Conservation (phyloP, 1,140 invertebrate species). For the Drosophila repletoides region DNA sequence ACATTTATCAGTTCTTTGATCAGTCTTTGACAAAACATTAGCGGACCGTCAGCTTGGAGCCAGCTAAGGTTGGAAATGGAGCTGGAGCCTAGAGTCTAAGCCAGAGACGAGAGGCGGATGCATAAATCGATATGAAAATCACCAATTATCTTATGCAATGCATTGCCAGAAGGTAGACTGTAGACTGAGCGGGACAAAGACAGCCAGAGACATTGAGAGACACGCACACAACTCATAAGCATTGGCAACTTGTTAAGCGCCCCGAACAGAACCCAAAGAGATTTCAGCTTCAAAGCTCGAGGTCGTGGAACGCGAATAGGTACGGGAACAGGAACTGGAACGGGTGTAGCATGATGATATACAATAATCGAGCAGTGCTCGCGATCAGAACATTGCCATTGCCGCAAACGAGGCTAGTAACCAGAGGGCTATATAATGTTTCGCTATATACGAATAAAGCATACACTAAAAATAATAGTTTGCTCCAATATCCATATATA, state of each 20-base stretch:
- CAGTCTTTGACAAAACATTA: conserved; percentile 37
- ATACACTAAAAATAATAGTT: background rate
- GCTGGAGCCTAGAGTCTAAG: conserved; percentile 11
- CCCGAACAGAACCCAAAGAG: conserved; percentile 11
- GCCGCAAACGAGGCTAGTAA: conserved; percentile 55
- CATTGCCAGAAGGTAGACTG: conserved; percentile 4
- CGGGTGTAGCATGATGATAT: conserved; percentile 64
- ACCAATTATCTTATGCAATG: conserved; percentile 80
- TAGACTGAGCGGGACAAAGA: conserved; percentile 4
- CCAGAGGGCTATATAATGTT: conserved; percentile 29
- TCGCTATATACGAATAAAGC: background rate
- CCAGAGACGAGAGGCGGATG: conserved; percentile 52
- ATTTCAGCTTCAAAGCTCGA: background rate
- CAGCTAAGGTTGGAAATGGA: background rate
- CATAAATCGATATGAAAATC: conserved; percentile 81
- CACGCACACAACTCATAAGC: conserved; percentile 54
- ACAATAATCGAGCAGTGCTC: conserved; percentile 70
- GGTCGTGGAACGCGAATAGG: background rate
- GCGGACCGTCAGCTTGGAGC: background rate
- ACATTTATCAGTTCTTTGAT: conserved; percentile 46
- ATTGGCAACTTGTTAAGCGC: conserved; percentile 66
- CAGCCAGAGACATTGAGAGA: background rate
- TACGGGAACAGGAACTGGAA: background rate
- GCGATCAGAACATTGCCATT: conserved; percentile 71
- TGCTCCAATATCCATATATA: background rate